A percentile compares a stretch with the other conserved stretches of the same genome.
Conservation (phyloP, 1,140 invertebrate species). For the Brachionus asplanchnoidis region DNA sequence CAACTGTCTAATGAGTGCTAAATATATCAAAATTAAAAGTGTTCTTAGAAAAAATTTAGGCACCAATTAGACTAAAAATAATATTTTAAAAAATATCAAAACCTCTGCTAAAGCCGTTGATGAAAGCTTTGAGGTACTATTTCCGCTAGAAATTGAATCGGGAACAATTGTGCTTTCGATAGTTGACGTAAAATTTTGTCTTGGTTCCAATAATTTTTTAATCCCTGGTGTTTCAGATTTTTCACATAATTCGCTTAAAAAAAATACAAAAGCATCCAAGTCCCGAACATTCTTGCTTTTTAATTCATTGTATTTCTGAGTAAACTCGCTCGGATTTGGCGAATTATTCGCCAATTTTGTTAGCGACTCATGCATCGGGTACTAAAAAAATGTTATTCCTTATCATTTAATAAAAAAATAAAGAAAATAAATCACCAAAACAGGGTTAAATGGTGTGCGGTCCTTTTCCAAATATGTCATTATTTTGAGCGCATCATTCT, state of each 20-base stretch:
- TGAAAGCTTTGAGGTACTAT: conserved; percentile 8
- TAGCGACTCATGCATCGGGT: neutral
- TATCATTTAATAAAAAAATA: neutral
- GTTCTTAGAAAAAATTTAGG: too few relatives aligned
- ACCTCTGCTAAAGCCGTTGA: conserved; percentile 24
- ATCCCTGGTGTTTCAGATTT: neutral
- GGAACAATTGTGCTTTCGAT: neutral
- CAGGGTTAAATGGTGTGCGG: neutral
- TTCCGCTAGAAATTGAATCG: conserved; percentile 10
- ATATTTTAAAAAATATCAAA: neutral
- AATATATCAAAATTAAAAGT: too few relatives aligned
- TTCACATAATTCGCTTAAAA: conserved; percentile 11
- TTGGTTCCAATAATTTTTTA: neutral
- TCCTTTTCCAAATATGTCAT: conserved; percentile 19
- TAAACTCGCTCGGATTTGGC: conserved; percentile 15
- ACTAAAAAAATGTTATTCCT: neutral
- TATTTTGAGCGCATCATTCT: neutral
- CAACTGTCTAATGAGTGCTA: too few relatives aligned
- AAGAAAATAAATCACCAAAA: neutral
- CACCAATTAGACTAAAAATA: too few relatives aligned
- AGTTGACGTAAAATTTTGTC: neutral
- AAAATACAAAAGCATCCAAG: conserved; percentile 30
- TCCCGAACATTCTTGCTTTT: conserved; percentile 29
- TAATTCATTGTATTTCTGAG: conserved; percentile 25
- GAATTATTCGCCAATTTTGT: conserved; percentile 13